A percentile compares a stretch with the other conserved stretches of the same genome.
These are phyloP conservation scores for Apodemia duryi DNA, from an alignment of 2,888 invertebrate species.

Conservation along the genomic window DNA sequence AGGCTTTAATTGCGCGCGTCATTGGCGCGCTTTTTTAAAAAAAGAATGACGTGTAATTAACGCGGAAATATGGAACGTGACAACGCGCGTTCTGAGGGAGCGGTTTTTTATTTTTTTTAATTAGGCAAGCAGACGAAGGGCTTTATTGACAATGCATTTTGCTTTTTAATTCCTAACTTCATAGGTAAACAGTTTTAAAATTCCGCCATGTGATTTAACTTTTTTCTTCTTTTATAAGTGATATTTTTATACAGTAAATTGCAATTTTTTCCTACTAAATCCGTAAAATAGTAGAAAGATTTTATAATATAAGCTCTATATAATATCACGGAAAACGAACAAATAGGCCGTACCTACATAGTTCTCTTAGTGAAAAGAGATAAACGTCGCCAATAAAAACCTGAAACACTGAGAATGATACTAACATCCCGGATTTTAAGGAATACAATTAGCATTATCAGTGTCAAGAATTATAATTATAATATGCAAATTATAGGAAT, in stretches of 20 bases:
- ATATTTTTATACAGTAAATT: neutral
- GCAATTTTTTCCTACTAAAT: neutral
- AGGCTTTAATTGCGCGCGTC: constrained; percentile 78
- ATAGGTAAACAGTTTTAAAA: constrained; percentile 17
- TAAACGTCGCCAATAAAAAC: no score
- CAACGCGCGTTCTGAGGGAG: constrained; percentile 75
- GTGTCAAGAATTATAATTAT: no score
- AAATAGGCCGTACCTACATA: no score
- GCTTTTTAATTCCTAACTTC: constrained; percentile 34
- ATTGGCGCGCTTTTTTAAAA: constrained; percentile 78
- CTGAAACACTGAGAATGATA: no score
- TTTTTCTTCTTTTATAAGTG: constrained; percentile 4
- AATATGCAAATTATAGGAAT: no score
- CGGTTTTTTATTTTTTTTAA: constrained; percentile 68
- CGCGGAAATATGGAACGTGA: constrained; percentile 79
- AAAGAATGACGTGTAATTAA: constrained; percentile 79
- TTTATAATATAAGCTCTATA: no score
- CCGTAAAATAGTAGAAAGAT: neutral
- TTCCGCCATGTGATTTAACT: constrained; percentile 13
- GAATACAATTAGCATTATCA: no score
- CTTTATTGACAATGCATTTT: constrained; percentile 44
- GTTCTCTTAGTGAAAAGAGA: no score
- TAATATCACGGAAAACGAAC: no score
- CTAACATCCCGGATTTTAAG: no score
- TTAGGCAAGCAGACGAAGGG: constrained; percentile 60